Evolutionary conservation across 2,888 invertebrate species (phyloP).

Genomic region (Drosophila emarginata): DNA sequence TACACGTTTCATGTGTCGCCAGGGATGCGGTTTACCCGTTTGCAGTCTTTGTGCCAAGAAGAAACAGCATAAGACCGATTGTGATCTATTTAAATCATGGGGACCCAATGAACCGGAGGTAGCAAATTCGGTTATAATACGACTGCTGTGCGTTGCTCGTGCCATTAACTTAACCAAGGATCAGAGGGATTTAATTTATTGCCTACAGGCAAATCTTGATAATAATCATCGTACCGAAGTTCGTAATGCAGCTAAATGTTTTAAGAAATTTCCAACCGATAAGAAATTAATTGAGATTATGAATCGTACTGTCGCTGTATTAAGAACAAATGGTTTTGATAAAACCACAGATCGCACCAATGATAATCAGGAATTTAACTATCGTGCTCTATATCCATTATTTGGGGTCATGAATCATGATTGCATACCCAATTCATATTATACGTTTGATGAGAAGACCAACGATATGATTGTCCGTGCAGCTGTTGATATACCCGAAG

Average conservation of each 20-base stretch:
- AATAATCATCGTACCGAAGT: conserved; percentile 80
- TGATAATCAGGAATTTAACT: conserved; percentile 81
- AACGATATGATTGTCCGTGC: conserved; percentile 86
- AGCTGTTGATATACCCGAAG: conserved; percentile 85
- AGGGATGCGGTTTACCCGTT: conserved; percentile 87
- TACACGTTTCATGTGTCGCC: conserved; percentile 84
- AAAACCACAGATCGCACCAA: conserved; percentile 76
- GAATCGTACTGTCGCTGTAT: conserved; percentile 80
- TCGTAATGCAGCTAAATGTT: conserved; percentile 77
- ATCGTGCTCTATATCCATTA: conserved; percentile 87
- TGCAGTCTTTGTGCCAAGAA: conserved; percentile 87
- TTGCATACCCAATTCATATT: conserved; percentile 89
- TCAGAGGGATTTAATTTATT: conserved; percentile 79
- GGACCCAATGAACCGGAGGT: conserved; percentile 83
- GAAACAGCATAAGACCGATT: conserved; percentile 85
- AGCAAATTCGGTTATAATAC: conserved; percentile 79
- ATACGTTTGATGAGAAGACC: conserved; percentile 85
- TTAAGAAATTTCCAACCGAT: conserved; percentile 80
- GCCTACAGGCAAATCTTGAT: conserved; percentile 81
- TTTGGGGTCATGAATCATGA: conserved; percentile 88
- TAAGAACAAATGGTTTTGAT: conserved; percentile 82
- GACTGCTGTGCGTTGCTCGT: conserved; percentile 78
- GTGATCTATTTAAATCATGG: conserved; percentile 85
- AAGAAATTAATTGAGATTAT: conserved; percentile 79
- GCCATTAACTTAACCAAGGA: conserved; percentile 79